Conservation (phyloP, 2,888 invertebrate species). For the Drosophila prostipennis region DNA sequence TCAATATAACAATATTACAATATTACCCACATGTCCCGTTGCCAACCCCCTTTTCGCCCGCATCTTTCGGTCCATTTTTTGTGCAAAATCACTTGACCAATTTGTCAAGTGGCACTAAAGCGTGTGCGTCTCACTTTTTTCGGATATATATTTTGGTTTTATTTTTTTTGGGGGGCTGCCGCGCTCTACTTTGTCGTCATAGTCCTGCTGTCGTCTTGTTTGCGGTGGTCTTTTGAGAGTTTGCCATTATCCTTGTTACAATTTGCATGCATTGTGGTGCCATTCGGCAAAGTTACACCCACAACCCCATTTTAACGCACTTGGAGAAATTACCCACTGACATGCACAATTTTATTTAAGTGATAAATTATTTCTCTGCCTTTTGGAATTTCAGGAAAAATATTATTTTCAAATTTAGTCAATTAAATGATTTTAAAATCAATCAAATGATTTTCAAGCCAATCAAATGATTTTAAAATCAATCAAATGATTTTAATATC, state of each 20-base stretch:
- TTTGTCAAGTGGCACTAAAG: conserved; percentile 82
- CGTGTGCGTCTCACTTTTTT: conserved; percentile 49
- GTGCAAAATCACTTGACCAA: conserved; percentile 83
- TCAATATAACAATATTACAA: neutral
- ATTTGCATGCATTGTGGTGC: conserved; percentile 74
- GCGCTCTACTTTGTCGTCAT: conserved; percentile 42
- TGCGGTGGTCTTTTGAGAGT: conserved; percentile 73
- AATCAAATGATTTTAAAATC: too few species aligned
- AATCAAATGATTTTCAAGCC: too few species aligned
- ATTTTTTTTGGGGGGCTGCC: conserved; percentile 36
- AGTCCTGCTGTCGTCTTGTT: conserved; percentile 51
- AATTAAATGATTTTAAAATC: too few species aligned
- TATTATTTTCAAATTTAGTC: too few species aligned
- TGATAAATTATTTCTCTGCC: too few species aligned
- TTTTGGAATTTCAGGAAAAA: too few species aligned
- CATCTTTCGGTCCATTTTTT: conserved; percentile 51
- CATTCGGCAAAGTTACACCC: conserved; percentile 43
- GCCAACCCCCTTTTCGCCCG: neutral
- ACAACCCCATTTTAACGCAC: neutral
- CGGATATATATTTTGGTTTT: neutral
- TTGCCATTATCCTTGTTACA: conserved; percentile 75
- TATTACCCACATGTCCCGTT: too few species aligned
- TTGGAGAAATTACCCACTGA: neutral
- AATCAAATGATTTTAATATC: too few species aligned
- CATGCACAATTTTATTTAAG: too few species aligned